These are phyloP conservation scores for Drosophila simulans DNA, from an alignment of 1,140 invertebrate genomes.

Conservation along the genomic window DNA sequence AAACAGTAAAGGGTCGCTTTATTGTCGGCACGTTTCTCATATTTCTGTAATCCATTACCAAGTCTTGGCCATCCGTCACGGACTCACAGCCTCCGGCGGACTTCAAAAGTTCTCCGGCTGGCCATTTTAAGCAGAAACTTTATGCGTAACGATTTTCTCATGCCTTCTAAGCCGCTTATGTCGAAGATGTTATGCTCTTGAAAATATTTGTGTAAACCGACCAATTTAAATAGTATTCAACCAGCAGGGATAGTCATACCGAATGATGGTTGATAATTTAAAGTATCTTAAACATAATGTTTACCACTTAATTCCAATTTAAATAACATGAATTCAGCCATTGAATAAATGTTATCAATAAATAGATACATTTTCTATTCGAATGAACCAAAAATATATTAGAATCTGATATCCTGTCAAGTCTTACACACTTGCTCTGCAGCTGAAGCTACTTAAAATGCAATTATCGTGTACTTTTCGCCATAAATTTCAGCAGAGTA, in stretches of 20 bases:
- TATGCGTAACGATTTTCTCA: constrained; percentile 29
- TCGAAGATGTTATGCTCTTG: constrained; percentile 29
- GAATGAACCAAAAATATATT: background rate
- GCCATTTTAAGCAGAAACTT: constrained; percentile 41
- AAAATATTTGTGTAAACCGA: constrained; percentile 6
- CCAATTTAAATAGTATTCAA: constrained; percentile 14
- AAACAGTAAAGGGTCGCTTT: constrained; percentile 36
- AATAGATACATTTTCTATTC: background rate
- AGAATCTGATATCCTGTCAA: background rate
- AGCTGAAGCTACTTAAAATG: background rate
- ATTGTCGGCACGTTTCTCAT: constrained; percentile 54
- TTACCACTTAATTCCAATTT: no score
- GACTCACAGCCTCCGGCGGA: constrained; percentile 22
- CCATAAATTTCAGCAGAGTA: constrained; percentile 24
- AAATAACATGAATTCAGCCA: no score
- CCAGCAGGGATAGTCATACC: background rate
- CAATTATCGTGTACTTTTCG: background rate
- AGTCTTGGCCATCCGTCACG: constrained; percentile 43
- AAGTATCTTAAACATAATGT: no score
- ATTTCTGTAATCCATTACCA: constrained; percentile 60
- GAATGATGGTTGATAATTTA: no score
- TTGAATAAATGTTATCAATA: background rate
- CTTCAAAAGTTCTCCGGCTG: constrained; percentile 30
- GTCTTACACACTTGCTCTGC: background rate
- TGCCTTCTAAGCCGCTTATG: constrained; percentile 17